Evolutionary conservation across 2,113 vertebrate species (phyloP).

Genomic region (Colistium nudipinnis): DNA sequence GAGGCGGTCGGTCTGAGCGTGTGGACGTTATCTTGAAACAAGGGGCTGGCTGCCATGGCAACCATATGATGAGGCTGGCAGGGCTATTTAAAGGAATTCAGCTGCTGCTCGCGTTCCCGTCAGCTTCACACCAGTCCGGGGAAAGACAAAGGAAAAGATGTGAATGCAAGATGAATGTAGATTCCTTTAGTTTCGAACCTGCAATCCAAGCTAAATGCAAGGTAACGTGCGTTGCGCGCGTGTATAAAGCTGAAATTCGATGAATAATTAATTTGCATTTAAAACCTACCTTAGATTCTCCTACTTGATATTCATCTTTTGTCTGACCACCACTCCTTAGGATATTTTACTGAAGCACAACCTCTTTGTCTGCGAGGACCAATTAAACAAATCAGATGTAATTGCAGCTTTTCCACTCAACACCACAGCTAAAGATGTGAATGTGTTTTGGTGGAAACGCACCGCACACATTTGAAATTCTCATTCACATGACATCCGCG

Average conservation of each 20-base stretch:
- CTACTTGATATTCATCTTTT: not conserved
- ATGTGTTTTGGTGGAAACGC: not conserved
- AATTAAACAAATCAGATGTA: constrained; percentile 35
- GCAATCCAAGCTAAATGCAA: not conserved
- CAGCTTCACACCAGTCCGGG: constrained; percentile 67
- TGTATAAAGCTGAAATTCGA: not conserved
- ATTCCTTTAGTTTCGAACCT: constrained; percentile 6
- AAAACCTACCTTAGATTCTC: not conserved
- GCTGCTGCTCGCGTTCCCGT: constrained; percentile 67
- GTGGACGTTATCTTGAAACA: constrained; percentile 77
- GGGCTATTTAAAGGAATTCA: constrained; percentile 83
- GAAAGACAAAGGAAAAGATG: constrained; percentile 65
- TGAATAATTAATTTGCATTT: constrained; percentile 10
- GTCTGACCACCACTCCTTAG: too few relatives aligned
- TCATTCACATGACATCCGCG: not conserved
- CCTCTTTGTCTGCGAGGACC: not conserved
- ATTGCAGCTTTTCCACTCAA: constrained; percentile 17
- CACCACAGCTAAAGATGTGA: constrained; percentile 13
- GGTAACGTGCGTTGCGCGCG: not conserved
- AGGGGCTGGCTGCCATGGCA: constrained; percentile 79
- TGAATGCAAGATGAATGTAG: constrained; percentile 33
- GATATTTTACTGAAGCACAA: constrained; percentile 9
- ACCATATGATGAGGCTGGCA: constrained; percentile 80
- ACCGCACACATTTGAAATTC: constrained; percentile 2
- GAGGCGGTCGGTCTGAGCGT: constrained; percentile 61